Base-by-base conservation (phyloP, 1,140 invertebrate genomes). In the Aphelenchoides avenae region DNA sequence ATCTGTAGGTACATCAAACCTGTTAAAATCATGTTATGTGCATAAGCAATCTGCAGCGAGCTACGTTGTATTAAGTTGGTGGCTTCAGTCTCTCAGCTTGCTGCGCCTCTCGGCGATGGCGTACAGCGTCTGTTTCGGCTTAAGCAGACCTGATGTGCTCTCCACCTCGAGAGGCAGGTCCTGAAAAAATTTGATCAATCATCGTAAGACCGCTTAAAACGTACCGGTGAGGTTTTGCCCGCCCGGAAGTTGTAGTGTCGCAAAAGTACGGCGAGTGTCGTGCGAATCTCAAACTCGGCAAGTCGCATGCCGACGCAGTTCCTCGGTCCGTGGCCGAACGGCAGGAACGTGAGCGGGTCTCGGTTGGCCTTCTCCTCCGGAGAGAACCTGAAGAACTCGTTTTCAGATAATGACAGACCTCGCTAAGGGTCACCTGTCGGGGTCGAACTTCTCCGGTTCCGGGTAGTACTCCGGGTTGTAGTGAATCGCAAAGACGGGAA, bases 251-350 rank as follows among this genome's bases (percentile, higher is more conserved):
- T 37, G 15, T 51, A 61, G 37, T 36, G 27, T 37, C 68, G 63
- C 20, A 81, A 24, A 0, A 80, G 39, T 13, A 46, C 31, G 9
- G 75, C 72, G 6, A 82, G 18, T 5, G 84, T 83, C 34, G 86
- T 60, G 78, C 87, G 87, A 0, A 83, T 80, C 70, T 86, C 82
- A 41, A 87, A 63, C 3, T 84, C 51, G 1, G 84, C 86, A 50
- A 87, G 84, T 31, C 85, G 80, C 73, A 81, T 80, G 37, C 84
- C 85, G 18, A 83, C 73, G 52, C 82, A 84, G 54, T 78, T 79
- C 26, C 81, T 62, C 3, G 81, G 82, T 6, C 83, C 82, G 20
- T 60, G 61, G 6, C 82, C 83, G 64, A 83, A 84, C 1, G 82
- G 78, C 2, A 81, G 37, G 56, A 72, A 83, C 0, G 73, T 56